Base-by-base conservation (phyloP, 2,888 invertebrate species). In the Spisula solida region DNA sequence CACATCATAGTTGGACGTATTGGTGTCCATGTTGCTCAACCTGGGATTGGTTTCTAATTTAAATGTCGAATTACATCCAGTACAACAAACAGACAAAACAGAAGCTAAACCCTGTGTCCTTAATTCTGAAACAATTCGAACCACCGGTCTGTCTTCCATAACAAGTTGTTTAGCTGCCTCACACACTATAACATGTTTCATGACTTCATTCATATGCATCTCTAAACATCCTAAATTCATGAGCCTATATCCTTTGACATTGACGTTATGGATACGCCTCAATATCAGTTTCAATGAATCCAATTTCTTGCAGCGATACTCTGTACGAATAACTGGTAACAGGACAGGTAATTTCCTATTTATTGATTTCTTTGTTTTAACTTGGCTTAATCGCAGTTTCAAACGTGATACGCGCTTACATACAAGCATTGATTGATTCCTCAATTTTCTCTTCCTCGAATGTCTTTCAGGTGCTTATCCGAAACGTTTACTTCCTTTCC, bases 1-100 rank as follows among this genome's bases (percentile, higher is more conserved):
- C 12, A 93, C 88, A 47, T 91, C 91, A 80, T 89, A 86, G 25
- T 79, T 60, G 2, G 55, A 55, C 2, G 55, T 18, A 78, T 78
- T 20, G 41, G 47, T 78, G 20, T 34, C 78, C 12, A 31, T 34
- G 41, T 70, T 83, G 48, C 70, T 41, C n/a, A 84, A n/a, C 70
- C 80, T 88, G 2, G 81, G 75, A 47, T 85, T 84, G 0, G 88
- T 85, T 31, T 60, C 29, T 70, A 88, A 60, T 2, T 2, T 16
- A 31, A 79, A 79, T 1, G 25, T 29, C 4, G 25, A 29, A 8
- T 56, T 8, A 47, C 85, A 88, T 8, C 85, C 88, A n/a, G n/a
- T 14, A 29, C 84, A 88, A 14, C 51, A 47, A 29, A 41, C 51
- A 1, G n/a, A 16, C 18, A 85, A 34, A 14, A 47, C 47, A 41